Conservation (phyloP, 2,888 invertebrate species). For the Horisme vitalbata region DNA sequence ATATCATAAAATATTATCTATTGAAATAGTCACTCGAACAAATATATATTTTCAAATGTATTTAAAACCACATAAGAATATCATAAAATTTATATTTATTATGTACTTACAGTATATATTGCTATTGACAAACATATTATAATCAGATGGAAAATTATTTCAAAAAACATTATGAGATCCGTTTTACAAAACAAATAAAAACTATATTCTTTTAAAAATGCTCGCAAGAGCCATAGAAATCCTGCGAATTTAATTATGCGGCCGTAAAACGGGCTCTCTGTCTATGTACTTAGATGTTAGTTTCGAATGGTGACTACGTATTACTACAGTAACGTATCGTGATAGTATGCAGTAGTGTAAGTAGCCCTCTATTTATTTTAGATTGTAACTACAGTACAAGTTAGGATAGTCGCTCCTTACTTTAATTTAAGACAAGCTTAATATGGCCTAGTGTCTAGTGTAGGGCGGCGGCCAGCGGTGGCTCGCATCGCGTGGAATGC, state of each 20-base stretch:
- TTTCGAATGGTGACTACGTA: conserved; percentile 17
- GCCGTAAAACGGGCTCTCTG: conserved; percentile 24
- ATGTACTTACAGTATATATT: conserved; percentile 4
- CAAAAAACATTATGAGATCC: too few species aligned
- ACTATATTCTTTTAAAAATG: conserved; percentile 5
- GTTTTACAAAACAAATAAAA: conserved; percentile 3
- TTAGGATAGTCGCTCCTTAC: conserved; percentile 48
- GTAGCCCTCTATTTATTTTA: conserved; percentile 64
- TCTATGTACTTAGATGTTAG: conserved; percentile 14
- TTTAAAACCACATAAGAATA: not conserved
- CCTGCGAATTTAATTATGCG: conserved; percentile 14
- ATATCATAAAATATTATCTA: too few species aligned
- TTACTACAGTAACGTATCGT: conserved; percentile 32
- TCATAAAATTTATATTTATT: not conserved
- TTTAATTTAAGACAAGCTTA: conserved; percentile 52
- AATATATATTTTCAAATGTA: conserved; percentile 5
- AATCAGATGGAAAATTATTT: too few species aligned
- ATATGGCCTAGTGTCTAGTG: conserved; percentile 50
- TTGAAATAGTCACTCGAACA: not conserved
- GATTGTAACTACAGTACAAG: conserved; percentile 68
- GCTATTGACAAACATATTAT: too few species aligned
- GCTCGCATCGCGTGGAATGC: too few species aligned
- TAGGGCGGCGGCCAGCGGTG: too few species aligned
- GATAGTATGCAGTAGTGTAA: conserved; percentile 44
- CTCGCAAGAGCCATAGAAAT: conserved; percentile 13